These are phyloP conservation scores for Neelides sp. DNA, from an alignment of 1,140 invertebrate species.

Conservation along the genomic window DNA sequence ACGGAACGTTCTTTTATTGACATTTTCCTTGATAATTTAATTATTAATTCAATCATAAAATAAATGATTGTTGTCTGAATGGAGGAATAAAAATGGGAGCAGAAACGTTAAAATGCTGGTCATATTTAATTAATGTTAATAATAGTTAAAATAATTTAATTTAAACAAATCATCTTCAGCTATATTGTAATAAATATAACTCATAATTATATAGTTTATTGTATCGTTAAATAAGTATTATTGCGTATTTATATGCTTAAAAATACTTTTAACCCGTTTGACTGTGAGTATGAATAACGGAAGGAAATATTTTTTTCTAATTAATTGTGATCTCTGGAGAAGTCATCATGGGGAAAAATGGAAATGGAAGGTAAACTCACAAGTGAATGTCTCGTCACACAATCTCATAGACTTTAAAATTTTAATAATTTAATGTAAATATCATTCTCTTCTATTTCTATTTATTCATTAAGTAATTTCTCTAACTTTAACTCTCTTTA, in stretches of 20 bases:
- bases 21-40: too few relatives aligned
- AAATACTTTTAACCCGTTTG: neutral
- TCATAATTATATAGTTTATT: conserved; percentile 1
- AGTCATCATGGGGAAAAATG: conserved; percentile 25
- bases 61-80: too few relatives aligned
- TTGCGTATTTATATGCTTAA: neutral
- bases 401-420: conserved; percentile 11
- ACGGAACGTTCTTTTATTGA: too few relatives aligned
- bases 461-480: too few relatives aligned
- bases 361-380: conserved; percentile 28
- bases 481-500: too few relatives aligned
- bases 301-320: conserved; percentile 23
- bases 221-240: neutral
- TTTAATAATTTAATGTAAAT: conserved; percentile 8
- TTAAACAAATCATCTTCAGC: neutral
- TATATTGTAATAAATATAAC: neutral
- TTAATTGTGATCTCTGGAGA: conserved; percentile 25
- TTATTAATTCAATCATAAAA: too few relatives aligned
- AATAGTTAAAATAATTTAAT: too few relatives aligned
- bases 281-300: conserved; percentile 1
- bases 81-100: too few relatives aligned
- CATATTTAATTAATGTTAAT: too few relatives aligned
- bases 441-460: too few relatives aligned
- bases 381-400: conserved; percentile 27
- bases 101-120: too few relatives aligned